Conservation (phyloP, 2,888 invertebrate genomes). For the Tiphia femorata region DNA sequence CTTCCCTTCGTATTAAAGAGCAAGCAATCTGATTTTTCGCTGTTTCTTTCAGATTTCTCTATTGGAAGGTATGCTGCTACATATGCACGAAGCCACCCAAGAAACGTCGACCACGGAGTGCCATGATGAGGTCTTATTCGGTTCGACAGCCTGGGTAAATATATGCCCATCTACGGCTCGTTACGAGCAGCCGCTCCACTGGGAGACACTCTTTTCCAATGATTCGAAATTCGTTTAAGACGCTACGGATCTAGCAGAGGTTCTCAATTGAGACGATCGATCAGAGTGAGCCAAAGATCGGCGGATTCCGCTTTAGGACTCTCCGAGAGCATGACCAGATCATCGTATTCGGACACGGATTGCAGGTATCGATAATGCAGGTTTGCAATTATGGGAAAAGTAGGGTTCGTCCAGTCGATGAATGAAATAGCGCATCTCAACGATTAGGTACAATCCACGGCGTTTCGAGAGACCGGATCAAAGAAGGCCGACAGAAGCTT, state of each 20-base stretch:
- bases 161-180: too few species aligned
- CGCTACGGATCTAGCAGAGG: conserved; percentile 64
- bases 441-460: conserved; percentile 34
- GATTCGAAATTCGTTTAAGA: too few species aligned
- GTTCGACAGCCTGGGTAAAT: conserved; percentile 62
- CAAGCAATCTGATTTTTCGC: too few species aligned
- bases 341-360: conserved; percentile 82
- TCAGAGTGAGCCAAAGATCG: conserved; percentile 74
- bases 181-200: too few species aligned
- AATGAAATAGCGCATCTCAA: too few species aligned
- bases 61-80: conserved; percentile 93
- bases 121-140: conserved; percentile 60
- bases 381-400: background rate
- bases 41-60: conserved; percentile 77
- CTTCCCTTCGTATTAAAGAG: conserved; percentile 6
- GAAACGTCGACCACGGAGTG: conserved; percentile 70
- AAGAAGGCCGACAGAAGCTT: conserved; percentile 25
- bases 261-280: conserved; percentile 72
- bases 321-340: conserved; percentile 72
- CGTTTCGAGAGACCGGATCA: conserved; percentile 37
- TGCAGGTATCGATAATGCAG: too few species aligned
- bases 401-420: background rate
- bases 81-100: conserved; percentile 86
- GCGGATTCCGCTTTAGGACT: conserved; percentile 75
- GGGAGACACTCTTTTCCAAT: too few species aligned